Evolutionary conservation across 2,888 invertebrate species (phyloP).

Genomic region (Hyalella azteca): DNA sequence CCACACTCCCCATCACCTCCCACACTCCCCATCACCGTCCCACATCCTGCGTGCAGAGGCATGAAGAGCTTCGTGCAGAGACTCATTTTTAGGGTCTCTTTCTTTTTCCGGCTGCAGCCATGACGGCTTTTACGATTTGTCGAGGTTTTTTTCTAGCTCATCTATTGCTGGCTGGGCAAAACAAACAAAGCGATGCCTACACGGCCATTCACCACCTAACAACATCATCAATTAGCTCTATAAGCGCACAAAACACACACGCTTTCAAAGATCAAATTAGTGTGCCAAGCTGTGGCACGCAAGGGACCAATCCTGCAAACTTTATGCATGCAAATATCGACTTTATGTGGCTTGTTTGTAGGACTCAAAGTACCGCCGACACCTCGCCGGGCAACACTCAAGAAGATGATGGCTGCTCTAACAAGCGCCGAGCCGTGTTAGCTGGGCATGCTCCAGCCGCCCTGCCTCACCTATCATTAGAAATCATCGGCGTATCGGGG

Average conservation of each 20-base stretch:
- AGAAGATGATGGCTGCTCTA: conserved; percentile 19
- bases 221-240: conserved; percentile 40
- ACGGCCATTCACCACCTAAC: conserved; percentile 40
- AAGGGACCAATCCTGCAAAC: conserved; percentile 25
- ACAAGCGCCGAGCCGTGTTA: conserved; percentile 26
- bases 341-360: conserved; percentile 5
- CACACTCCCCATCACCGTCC: background rate
- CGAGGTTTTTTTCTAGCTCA: conserved; percentile 4
- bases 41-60: background rate
- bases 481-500: no score
- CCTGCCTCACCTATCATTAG: no score
- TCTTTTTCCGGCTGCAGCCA: background rate
- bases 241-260: conserved; percentile 31
- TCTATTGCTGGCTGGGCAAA: conserved; percentile 31
- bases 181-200: conserved; percentile 40
- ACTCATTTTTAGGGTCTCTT: background rate
- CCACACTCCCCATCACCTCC: background rate
- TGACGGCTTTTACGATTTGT: conserved; percentile 5
- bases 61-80: background rate
- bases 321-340: conserved; percentile 33
- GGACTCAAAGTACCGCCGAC: conserved; percentile 34
- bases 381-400: conserved; percentile 22
- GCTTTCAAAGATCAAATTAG: conserved; percentile 38
- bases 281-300: conserved; percentile 22
- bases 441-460: background rate